A percentile compares a stretch with the other conserved stretches of the same genome.
Evolutionary conservation across 2,888 invertebrate genomes (phyloP).

Genomic region (Cheilosia grossa): DNA sequence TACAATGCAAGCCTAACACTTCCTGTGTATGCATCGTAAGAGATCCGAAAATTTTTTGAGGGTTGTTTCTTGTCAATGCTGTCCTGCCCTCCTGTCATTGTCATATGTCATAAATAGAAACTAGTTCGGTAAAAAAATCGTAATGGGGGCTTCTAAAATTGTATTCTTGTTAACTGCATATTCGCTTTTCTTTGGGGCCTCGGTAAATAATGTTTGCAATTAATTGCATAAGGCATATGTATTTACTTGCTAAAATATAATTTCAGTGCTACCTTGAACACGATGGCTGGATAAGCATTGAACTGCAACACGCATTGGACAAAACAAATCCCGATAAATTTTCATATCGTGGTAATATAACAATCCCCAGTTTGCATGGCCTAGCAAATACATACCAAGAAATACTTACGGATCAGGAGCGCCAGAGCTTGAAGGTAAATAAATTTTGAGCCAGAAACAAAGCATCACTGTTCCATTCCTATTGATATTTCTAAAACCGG

Average conservation of each 20-base stretch:
- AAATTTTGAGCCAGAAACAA: neutral
- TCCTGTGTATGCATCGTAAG: no score
- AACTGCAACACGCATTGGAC: constrained; percentile 88
- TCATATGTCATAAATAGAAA: no score
- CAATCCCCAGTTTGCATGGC: constrained; percentile 89
- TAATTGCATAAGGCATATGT: neutral
- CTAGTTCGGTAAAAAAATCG: no score
- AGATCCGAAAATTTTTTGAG: no score
- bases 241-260: neutral
- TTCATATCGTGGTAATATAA: constrained; percentile 88
- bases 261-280: constrained; percentile 87
- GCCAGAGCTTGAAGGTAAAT: constrained; percentile 85
- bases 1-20: no score
- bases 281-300: constrained; percentile 89
- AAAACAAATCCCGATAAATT: constrained; percentile 84
- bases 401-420: constrained; percentile 85
- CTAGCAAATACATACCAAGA: constrained; percentile 87
- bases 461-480: no score
- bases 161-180: constrained; percentile 28
- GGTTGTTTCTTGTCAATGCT: no score
- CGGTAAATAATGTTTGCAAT: constrained; percentile 15
- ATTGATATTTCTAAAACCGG: no score
- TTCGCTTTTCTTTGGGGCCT: constrained; percentile 33
- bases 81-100: no score
- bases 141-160: constrained; percentile 30